Base-by-base conservation (phyloP, 2,113 vertebrate genomes). In the Bubo bubo region DNA sequence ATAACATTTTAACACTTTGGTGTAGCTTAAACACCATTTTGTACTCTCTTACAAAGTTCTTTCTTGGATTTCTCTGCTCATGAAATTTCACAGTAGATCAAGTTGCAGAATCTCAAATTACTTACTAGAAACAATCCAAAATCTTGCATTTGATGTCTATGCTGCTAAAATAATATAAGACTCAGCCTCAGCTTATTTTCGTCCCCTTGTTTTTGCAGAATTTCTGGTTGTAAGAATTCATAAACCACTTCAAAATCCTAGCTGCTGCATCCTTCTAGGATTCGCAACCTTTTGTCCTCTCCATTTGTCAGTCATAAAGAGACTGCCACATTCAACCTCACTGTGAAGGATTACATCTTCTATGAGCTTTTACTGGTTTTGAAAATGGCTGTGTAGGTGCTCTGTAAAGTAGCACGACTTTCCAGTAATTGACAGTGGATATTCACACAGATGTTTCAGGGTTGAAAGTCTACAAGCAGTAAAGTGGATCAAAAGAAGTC, bases 261-360 rank as follows among this genome's bases (percentile, higher is more conserved):
- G 26, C 53, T 59, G 35, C 53, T 75, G 32, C 35, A 34, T 92
- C 66, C 39, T 79, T 53, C 30, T 88, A 37, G 53, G 43, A 59
- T 50, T 62, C 49, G 47, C 63, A 32, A 3, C 30, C 26, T 83
- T 86, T 82, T 43, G 10, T 72, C 6, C 28, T 70, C 28, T 95
- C 19, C 19, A 7, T 43, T 35, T 66, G 15, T 21, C 59, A 26
- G 17, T 62, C 45, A 8, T 12, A 47, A 67, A 41, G 14, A 47
- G 56, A 63, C 26, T 49, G n/a, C 47, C 24, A 7, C 1, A 0
- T 14, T 84, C 27, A 77, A 0, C 22, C 24, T 83, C 18, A 2
- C 60, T 21, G 7, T 15, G 55, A 68, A 66, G 56, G 67, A 39
- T 77, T 37, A 4, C 14, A 47, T 71, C 28, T 63, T 58, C 49